Base-by-base conservation (phyloP, 2,888 invertebrate species). In the Drosophila parthenogenetica region DNA sequence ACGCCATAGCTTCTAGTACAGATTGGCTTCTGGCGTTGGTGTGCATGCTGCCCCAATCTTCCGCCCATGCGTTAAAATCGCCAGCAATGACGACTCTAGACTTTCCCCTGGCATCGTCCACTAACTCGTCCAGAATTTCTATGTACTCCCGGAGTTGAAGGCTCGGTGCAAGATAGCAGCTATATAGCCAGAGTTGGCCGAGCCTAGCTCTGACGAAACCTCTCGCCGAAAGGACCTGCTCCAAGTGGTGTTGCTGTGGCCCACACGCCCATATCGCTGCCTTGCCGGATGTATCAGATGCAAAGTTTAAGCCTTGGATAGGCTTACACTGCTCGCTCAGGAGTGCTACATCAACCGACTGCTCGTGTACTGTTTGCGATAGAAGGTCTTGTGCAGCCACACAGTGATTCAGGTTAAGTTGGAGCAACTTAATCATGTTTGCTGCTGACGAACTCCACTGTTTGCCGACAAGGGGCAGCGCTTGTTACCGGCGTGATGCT, bases 1-100 rank as follows among this genome's bases (percentile, higher is more conserved):
- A 40, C 5, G 42, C 5, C 2, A 16, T 5, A 17, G 17, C 11
- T 11, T 42, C 17, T 17, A 17, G 2, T 2, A 42, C 7, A 2
- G 4, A 8, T 16, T 11, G 1, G 2, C 17, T 17, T 4, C 16
- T 42, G 17, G 42, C 4, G 11, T 16, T 17, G 7, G 42, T 16
- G 7, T 8, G 3, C 42, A 16, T 0, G 22, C 46, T 29, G n/a
- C 10, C 25, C 46, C 46, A 46, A 8, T 29, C 46, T 10, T 22
- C 46, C 13, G 46, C 46, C 25, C 46, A 46, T 2, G 46, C 46
- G 14, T 25, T 29, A 13, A 46, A 46, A 7, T 46, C 46, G 25
- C 46, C 46, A 2, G 43, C 19, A 4, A 19, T 19, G 17, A 45
- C 22, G 10, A 45, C n/a, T n/a, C 22, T 11, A 5, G 5, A 2